A percentile compares a stretch with the other conserved stretches of the same genome.
These are phyloP conservation scores for Jordanella pulchra DNA, from an alignment of 2,797 vertebrate species.

Conservation along the genomic window DNA sequence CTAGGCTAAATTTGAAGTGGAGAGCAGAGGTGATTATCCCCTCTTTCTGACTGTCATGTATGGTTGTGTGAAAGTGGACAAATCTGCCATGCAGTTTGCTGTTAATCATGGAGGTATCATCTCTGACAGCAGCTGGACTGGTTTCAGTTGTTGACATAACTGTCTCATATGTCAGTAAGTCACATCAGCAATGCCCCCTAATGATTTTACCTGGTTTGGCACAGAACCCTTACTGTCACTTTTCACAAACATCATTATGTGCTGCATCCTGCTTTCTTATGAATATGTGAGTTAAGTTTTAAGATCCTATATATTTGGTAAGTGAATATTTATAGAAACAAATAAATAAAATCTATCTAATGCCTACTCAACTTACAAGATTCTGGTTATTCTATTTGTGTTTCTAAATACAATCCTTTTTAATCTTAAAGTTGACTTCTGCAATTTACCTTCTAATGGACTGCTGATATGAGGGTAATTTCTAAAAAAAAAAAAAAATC, in stretches of 20 bases:
- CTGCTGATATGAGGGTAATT: too few relatives aligned
- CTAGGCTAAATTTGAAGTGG: conserved; percentile 1
- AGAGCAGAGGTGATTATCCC: not conserved
- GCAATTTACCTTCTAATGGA: too few relatives aligned
- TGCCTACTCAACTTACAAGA: too few relatives aligned
- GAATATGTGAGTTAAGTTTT: not conserved
- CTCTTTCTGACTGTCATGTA: conserved; percentile 8
- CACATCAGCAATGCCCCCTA: not conserved
- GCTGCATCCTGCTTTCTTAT: not conserved
- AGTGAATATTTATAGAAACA: not conserved
- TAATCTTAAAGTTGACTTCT: too few relatives aligned
- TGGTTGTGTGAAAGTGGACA: conserved; percentile 17
- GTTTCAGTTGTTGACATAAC: conserved; percentile 17
- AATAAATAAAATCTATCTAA: not conserved
- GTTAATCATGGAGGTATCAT: conserved; percentile 34
- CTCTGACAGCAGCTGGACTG: conserved; percentile 16
- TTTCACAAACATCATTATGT: not conserved
- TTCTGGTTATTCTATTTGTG: too few relatives aligned
- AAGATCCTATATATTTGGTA: not conserved
- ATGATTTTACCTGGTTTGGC: not conserved
- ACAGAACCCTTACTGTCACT: not conserved
- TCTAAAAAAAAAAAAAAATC: too few relatives aligned
- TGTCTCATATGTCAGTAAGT: conserved; percentile 23
- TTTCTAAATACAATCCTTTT: too few relatives aligned
- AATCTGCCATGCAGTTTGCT: not conserved